Base-by-base conservation (phyloP, 2,797 vertebrate species). In the Echeneis naucrates region DNA sequence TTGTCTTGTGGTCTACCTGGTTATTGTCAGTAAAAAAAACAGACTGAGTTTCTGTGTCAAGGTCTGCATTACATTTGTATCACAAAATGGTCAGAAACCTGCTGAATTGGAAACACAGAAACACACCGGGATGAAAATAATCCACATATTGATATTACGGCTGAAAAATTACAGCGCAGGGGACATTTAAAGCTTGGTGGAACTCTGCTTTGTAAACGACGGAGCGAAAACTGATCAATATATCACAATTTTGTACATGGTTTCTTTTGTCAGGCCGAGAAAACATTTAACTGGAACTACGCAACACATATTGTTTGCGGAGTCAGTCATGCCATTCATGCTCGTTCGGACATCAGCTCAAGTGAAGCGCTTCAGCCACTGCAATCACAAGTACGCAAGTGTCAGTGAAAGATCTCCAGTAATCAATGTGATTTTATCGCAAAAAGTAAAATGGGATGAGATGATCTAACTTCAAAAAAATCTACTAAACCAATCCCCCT, bases 191-290 rank as follows among this genome's bases (percentile, higher is more conserved):
- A 67, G 68, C 16, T 2, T 48, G 21, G 7, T 23, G 1, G 50
- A n/a, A 10, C 9, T 21, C 13, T 40, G 9, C 27, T 13, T 62
- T 37, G 5, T 21, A n/a, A n/a, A n/a, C n/a, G n/a, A n/a, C n/a
- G n/a, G n/a, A n/a, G n/a, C n/a, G 38, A 70, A 57, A 63, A n/a
- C 35, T 35, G n/a, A 1, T 54, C 8, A 45, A 4, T 48, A 68
- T 54, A 56, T 77, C 11, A 62, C 59, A 74, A 56, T 67, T 78
- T 65, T 11, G 81, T 78, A 75, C 71, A 75, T 12, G 19, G 45
- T 37, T 44, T 24, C 19, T 5, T 0, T 23, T 32, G 42, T 45
- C 27, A 12, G 35, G 16, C 38, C 37, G 14, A 30, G 45, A 10
- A 35, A 17, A 66, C 17, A 23, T 38, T 55, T 45, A 0, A 64